These are phyloP conservation scores for Triops cancriformis DNA, from an alignment of 1,140 invertebrate genomes.

Conservation along the genomic window DNA sequence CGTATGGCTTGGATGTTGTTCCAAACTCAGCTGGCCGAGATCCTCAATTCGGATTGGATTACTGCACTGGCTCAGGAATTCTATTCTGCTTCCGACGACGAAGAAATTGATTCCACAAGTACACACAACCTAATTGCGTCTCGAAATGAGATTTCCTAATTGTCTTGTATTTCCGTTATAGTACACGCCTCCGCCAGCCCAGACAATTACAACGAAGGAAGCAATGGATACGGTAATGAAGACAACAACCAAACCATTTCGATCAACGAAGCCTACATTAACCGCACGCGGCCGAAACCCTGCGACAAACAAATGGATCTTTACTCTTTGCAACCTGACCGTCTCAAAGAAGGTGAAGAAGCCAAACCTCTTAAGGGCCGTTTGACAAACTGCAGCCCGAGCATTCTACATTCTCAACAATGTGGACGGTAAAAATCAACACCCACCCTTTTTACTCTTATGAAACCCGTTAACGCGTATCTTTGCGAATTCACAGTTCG, in stretches of 20 bases:
- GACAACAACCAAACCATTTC: constrained; percentile 15
- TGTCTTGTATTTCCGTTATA: not conserved
- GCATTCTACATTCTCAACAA: constrained; percentile 39
- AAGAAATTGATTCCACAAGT: constrained; percentile 21
- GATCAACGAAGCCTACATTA: constrained; percentile 44
- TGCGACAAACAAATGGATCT: constrained; percentile 81
- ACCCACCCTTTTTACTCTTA: constrained; percentile 3
- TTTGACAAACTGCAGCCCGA: constrained; percentile 78
- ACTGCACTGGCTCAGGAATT: constrained; percentile 30
- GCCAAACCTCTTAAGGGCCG: constrained; percentile 75
- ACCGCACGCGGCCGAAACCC: constrained; percentile 63
- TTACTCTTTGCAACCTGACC: constrained; percentile 70
- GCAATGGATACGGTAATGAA: not conserved
- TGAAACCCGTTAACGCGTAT: not conserved
- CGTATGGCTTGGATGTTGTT: constrained; percentile 40
- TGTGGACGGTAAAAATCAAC: constrained; percentile 64
- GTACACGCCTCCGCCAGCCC: not conserved
- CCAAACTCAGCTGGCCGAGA: constrained; percentile 39
- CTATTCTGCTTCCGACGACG: constrained; percentile 2
- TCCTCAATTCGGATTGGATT: constrained; percentile 38
- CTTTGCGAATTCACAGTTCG: constrained; percentile 51
- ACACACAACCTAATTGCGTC: not conserved
- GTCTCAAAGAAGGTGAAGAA: constrained; percentile 64
- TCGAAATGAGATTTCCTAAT: not conserved
- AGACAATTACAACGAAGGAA: not conserved